Conservation (phyloP, 2,113 vertebrate species). For the Andinoacara biseriatus region DNA sequence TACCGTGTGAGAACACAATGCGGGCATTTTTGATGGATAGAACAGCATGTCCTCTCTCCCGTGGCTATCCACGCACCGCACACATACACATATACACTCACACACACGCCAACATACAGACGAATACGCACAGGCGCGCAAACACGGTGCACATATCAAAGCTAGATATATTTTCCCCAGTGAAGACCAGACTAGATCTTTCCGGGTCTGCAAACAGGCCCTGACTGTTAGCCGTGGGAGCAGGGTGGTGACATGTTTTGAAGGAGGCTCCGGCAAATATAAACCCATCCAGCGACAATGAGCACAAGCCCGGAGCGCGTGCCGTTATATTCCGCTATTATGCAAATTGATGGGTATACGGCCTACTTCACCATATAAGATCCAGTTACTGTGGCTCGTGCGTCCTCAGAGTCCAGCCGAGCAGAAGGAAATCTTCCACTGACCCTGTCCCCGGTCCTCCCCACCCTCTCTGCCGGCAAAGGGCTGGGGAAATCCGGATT, state of each 20-base stretch:
- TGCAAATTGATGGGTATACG: slow-evolving; percentile 59
- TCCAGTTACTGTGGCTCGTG: slow-evolving; percentile 45
- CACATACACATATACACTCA: background rate
- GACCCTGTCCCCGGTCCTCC: slow-evolving; percentile 68
- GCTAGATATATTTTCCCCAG: slow-evolving; percentile 34
- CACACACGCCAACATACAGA: slow-evolving; percentile 5
- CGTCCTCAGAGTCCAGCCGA: slow-evolving; percentile 48
- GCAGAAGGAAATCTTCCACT: slow-evolving; percentile 65
- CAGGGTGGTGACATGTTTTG: slow-evolving; percentile 71
- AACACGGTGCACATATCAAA: slow-evolving; percentile 53
- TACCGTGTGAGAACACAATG: slow-evolving; percentile 77
- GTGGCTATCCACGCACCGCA: slow-evolving; percentile 50
- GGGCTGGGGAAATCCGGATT: slow-evolving; percentile 77
- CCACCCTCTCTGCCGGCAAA: slow-evolving; percentile 72
- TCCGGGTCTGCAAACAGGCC: slow-evolving; percentile 55
- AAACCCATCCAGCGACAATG: slow-evolving; percentile 46
- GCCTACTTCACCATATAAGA: slow-evolving; percentile 52
- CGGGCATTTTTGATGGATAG: slow-evolving; percentile 80
- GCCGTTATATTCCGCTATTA: slow-evolving; percentile 63
- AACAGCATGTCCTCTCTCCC: slow-evolving; percentile 75
- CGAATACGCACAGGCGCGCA: slow-evolving; percentile 48
- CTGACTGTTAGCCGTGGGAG: slow-evolving; percentile 53
- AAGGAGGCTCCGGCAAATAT: slow-evolving; percentile 47
- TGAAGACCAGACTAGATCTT: slow-evolving; percentile 45
- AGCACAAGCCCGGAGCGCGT: slow-evolving; percentile 51